A percentile compares a stretch with the other conserved stretches of the same genome.
Evolutionary conservation across 2,113 vertebrate genomes (phyloP).

Genomic region (Prunella fulvescens): DNA sequence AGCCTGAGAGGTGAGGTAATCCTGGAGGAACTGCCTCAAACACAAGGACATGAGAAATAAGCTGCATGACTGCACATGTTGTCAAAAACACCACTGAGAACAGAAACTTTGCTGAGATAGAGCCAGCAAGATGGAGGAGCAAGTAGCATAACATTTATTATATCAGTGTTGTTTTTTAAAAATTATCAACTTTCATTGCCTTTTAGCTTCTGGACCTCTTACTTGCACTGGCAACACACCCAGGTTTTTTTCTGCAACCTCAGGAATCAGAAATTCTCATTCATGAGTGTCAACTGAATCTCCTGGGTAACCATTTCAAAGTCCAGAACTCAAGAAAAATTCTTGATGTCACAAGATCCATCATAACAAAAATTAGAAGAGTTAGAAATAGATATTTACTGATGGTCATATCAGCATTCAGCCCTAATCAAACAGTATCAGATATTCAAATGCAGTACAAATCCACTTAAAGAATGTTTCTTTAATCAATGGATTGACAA

Average conservation of each 20-base stretch:
- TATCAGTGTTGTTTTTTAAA: not conserved
- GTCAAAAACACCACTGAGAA: not conserved
- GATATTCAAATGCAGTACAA: conserved; percentile 12
- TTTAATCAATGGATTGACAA: conserved; percentile 51
- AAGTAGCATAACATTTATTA: not conserved
- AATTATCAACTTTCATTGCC: not conserved
- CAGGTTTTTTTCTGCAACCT: not conserved
- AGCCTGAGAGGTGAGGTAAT: not conserved
- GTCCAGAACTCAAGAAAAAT: not conserved
- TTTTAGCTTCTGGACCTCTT: not conserved
- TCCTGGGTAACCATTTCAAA: not conserved
- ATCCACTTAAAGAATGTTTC: conserved; percentile 31
- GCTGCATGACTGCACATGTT: not conserved
- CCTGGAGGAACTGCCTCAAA: not conserved
- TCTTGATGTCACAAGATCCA: not conserved
- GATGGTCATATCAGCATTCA: not conserved
- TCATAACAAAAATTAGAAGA: not conserved
- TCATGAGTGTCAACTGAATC: not conserved
- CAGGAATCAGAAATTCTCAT: not conserved
- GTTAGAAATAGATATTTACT: not conserved
- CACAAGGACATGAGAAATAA: not conserved
- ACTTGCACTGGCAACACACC: not conserved
- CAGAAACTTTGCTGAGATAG: not conserved
- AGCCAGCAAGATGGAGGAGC: not conserved
- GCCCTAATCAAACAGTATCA: not conserved